A percentile compares a stretch with the other conserved stretches of the same genome.
Evolutionary conservation across 53 echinoderm and acorn worm species (phyloP).

Genomic region (Stichopus horrens): DNA sequence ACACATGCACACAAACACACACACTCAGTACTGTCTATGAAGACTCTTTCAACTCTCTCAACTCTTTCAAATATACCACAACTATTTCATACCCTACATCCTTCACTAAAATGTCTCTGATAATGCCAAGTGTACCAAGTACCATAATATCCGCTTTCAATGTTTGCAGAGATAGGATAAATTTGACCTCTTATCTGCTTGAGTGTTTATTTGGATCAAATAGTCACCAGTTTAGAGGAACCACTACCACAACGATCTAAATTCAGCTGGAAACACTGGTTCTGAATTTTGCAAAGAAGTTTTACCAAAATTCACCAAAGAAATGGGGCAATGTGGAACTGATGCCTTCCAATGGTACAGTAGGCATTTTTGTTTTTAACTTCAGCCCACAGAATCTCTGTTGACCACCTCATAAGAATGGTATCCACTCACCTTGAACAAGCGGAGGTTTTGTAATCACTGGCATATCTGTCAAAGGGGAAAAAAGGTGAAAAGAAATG

Average conservation of each 20-base stretch:
- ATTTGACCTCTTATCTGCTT: constrained; percentile 27
- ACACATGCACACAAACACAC: background rate
- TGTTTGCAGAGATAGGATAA: background rate
- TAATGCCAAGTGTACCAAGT: background rate
- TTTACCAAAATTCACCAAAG: no score
- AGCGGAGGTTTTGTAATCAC: constrained; percentile 24
- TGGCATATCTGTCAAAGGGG: constrained; percentile 7
- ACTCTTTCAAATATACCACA: background rate
- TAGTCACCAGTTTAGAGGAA: constrained; percentile 9
- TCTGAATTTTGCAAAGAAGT: no score
- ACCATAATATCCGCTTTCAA: background rate
- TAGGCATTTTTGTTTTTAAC: no score
- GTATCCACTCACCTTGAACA: constrained; percentile 6
- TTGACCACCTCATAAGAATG: no score
- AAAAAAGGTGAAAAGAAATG: background rate
- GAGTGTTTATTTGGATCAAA: constrained; percentile 26
- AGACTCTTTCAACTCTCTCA: no score
- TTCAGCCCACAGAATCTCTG: no score
- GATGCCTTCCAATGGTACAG: no score
- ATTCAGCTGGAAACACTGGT: no score
- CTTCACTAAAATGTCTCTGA: background rate
- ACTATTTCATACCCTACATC: background rate
- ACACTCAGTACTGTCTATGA: background rate
- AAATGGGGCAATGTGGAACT: no score
- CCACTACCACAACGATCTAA: background rate